Conservation (phyloP, 2,888 invertebrate species). For the Scaptomyza flava region DNA sequence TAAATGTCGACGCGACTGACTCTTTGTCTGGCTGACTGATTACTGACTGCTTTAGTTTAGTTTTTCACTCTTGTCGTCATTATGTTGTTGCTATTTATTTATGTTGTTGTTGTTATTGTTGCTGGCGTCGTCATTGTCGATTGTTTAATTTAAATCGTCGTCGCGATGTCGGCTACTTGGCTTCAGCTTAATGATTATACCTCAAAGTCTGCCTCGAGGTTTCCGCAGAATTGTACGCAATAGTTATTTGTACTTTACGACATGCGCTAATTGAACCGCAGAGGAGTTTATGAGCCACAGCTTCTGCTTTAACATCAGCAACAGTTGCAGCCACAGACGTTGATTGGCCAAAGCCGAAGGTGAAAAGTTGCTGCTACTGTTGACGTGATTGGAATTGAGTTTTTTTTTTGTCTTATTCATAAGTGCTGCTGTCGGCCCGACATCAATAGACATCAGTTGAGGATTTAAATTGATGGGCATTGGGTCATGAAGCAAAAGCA, state of each 20-base stretch:
- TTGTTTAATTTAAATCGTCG: conserved; percentile 78
- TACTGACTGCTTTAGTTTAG: conserved; percentile 69
- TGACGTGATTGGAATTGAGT: conserved; percentile 53
- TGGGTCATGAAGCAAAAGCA: conserved; percentile 35
- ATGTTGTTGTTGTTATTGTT: conserved; percentile 13
- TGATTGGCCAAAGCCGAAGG: conserved; percentile 62
- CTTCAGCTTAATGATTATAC: conserved; percentile 69
- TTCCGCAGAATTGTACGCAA: conserved; percentile 66
- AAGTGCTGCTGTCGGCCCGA: conserved; percentile 38
- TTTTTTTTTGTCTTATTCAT: conserved; percentile 18
- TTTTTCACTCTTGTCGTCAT: conserved; percentile 68
- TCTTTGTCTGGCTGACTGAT: conserved; percentile 31
- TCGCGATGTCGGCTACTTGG: conserved; percentile 62
- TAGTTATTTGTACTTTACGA: conserved; percentile 77
- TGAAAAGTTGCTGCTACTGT: conserved; percentile 56
- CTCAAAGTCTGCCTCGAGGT: conserved; percentile 46
- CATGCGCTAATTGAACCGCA: conserved; percentile 74
- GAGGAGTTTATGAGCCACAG: conserved; percentile 65
- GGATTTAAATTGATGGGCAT: conserved; percentile 40
- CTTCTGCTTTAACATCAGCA: conserved; percentile 20
- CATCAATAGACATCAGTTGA: conserved; percentile 51
- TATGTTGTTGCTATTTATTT: conserved; percentile 25
- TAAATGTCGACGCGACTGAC: conserved; percentile 26
- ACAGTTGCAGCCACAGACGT: conserved; percentile 15
- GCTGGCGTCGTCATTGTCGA: conserved; percentile 62